Evolutionary conservation across 2,888 invertebrate genomes (phyloP), one percentile per base, ranked within the genome.

Genomic region (Mesorhabditis spiculigera): DNA sequence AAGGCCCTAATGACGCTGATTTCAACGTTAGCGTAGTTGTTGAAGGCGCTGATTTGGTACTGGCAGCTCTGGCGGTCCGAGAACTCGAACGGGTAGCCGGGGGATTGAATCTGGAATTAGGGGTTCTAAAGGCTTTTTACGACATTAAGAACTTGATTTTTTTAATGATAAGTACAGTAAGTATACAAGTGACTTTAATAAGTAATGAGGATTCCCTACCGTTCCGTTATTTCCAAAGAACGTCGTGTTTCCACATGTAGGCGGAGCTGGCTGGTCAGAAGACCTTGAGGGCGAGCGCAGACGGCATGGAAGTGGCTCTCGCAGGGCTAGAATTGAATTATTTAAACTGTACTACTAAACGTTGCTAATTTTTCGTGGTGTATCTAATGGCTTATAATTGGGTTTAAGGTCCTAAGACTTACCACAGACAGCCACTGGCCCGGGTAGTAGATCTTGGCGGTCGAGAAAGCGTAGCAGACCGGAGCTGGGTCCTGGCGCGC

Each of bases 391-490:
- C 1, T 10, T 3, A 28, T 28, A 28, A 28, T 28, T 3, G 3
- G 3, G 3, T 28, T 28, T 28, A 28, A 28, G 3, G 28, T 3
- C 28, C 28, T 28, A 13, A 50, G 3, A 50, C 58, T 50, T 50
- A 50, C 58, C 58, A 50, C n/a, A 2, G 58, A 50, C 10, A 50
- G 3, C 58, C 58, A 50, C n/a, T 50, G 8, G 0, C 58, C 58
- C 58, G 58, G 58, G 58, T 50, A 50, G 58, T 50, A 50, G 1
- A n/a, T 13, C 10, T n/a, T 10, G 58, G 58, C 8, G 58, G n/a
- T n/a, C 58, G 58, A 50, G 58, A 50, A 13, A 10, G 58, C 58
- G 58, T 50, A 50, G 58, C 58, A 50, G 58, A 50, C 58, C n/a
- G 58, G 58, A 13, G 58, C 10, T n/a, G 58, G 58, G 3, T 50